Evolutionary conservation across 2,888 invertebrate species (phyloP).

Genomic region (Pseudoips prasinana): DNA sequence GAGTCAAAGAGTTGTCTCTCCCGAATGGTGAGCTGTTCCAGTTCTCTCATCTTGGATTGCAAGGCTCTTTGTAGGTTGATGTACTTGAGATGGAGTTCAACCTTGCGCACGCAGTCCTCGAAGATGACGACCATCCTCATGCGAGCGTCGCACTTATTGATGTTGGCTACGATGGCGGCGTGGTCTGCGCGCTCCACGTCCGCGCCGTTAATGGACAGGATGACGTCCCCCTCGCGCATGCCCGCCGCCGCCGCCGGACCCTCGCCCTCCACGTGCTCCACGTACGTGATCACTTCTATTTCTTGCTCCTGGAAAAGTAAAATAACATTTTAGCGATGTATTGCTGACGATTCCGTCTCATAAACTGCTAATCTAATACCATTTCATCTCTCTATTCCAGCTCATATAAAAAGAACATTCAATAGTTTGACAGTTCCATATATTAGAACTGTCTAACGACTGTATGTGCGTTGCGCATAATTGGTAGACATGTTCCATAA

Average conservation of each 20-base stretch:
- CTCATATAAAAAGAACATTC: no score
- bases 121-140: slow-evolving; percentile 98
- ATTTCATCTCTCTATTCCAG: no score
- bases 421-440: no score
- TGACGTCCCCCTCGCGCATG: slow-evolving; percentile 98
- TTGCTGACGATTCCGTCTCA: no score
- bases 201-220: slow-evolving; percentile 96
- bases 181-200: slow-evolving; percentile 98
- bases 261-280: slow-evolving; percentile 96
- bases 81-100: slow-evolving; percentile 95
- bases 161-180: slow-evolving; percentile 94
- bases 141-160: slow-evolving; percentile 92
- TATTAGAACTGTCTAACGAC: no score
- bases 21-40: slow-evolving; percentile 90
- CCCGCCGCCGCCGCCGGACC: slow-evolving; percentile 96
- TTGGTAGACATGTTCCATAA: no score
- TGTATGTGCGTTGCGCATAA: no score
- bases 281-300: slow-evolving; percentile 98
- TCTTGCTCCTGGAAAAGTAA: slow-evolving; percentile 86
- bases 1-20: slow-evolving; percentile 92
- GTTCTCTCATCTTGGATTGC: slow-evolving; percentile 91
- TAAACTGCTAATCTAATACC: no score
- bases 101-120: slow-evolving; percentile 97
- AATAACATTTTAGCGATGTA: no score
- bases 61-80: slow-evolving; percentile 93